A percentile compares a stretch with the other conserved stretches of the same genome.
Conservation (phyloP, 2,888 invertebrate species). For the Peribatodes rhomboidaria region DNA sequence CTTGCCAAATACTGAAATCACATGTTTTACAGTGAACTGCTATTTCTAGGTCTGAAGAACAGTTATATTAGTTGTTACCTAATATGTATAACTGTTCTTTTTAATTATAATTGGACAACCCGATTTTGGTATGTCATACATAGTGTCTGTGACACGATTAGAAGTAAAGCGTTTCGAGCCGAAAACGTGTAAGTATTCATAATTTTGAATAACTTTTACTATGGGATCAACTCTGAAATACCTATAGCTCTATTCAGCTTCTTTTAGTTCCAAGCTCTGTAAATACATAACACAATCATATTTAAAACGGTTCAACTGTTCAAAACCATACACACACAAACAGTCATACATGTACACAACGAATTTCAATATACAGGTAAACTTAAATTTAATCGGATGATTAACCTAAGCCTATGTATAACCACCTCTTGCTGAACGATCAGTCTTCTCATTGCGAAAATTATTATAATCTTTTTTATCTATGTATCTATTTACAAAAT, state of each 20-base stretch:
- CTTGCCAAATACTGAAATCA: constrained; percentile 6
- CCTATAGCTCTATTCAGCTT: too few relatives aligned
- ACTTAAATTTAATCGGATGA: constrained; percentile 76
- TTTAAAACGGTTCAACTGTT: constrained; percentile 35
- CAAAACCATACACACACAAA: constrained; percentile 52
- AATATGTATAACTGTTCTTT: constrained; percentile 15
- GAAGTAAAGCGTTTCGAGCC: too few relatives aligned
- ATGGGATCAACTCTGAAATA: too few relatives aligned
- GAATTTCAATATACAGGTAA: constrained; percentile 69
- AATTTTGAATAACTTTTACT: too few relatives aligned
- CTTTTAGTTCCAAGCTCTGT: too few relatives aligned
- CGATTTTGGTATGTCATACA: constrained; percentile 9
- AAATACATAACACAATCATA: constrained; percentile 21
- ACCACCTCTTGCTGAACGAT: constrained; percentile 82
- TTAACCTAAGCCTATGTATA: constrained; percentile 75
- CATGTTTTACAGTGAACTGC: constrained; percentile 2
- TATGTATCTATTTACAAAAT: constrained; percentile 58
- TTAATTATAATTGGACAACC: constrained; percentile 11
- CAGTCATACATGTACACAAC: constrained; percentile 61
- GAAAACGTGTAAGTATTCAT: too few relatives aligned
- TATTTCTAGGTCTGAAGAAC: not conserved
- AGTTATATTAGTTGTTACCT: too few relatives aligned
- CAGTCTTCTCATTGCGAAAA: constrained; percentile 86
- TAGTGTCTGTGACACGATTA: too few relatives aligned
- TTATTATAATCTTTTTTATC: constrained; percentile 72